Evolutionary conservation across 2,888 invertebrate genomes (phyloP).

Genomic region (Himalopsyche kuldschensis): DNA sequence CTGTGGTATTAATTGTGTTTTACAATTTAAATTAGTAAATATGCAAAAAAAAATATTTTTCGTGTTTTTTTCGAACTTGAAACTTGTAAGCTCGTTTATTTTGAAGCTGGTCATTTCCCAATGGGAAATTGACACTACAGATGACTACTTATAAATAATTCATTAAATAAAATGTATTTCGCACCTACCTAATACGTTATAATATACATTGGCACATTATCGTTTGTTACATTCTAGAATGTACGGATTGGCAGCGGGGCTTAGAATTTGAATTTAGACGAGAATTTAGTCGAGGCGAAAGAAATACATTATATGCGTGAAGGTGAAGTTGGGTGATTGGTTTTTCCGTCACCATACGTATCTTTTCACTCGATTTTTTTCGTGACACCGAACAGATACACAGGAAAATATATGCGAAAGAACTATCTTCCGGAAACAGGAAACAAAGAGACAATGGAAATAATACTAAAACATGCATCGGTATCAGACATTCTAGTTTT

Average conservation of each 20-base stretch:
- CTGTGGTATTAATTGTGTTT: too few relatives aligned
- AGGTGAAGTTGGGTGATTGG: background rate
- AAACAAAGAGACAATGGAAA: too few relatives aligned
- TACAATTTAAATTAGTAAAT: too few relatives aligned
- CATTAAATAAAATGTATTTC: background rate
- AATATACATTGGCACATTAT: background rate
- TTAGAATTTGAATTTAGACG: background rate
- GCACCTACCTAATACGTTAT: background rate
- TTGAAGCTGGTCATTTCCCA: background rate
- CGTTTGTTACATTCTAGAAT: background rate
- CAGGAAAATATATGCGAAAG: too few relatives aligned
- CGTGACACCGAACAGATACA: background rate
- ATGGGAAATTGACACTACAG: background rate
- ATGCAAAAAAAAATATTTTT: too few relatives aligned
- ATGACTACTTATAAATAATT: background rate
- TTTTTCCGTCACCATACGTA: background rate
- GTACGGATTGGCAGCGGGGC: background rate
- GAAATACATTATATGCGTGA: background rate
- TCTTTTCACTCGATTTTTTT: background rate
- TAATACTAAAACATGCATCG: too few relatives aligned
- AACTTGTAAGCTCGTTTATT: background rate
- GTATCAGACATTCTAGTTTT: too few relatives aligned
- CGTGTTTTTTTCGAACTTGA: background rate
- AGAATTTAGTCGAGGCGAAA: background rate
- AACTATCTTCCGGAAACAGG: too few relatives aligned